Conservation (phyloP, 1,140 invertebrate species). For the Leptopilina clavipes region DNA sequence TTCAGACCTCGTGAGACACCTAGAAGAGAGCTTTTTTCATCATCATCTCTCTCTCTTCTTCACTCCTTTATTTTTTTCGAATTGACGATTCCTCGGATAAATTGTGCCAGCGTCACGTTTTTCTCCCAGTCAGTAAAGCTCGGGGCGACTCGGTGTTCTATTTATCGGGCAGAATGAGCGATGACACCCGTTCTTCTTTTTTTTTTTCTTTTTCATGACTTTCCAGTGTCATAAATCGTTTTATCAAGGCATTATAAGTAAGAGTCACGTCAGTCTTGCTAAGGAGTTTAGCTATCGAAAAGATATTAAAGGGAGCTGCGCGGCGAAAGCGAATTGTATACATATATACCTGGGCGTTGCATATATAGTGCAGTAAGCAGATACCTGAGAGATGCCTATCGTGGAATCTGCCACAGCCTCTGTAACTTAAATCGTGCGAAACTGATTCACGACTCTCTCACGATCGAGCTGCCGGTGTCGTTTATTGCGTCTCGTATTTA, state of each 20-base stretch:
- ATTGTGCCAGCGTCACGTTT: constrained; percentile 10
- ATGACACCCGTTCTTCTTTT: constrained; percentile 9
- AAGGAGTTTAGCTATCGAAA: neutral
- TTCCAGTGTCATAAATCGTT: constrained; percentile 25
- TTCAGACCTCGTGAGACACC: constrained; percentile 10
- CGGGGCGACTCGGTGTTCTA: neutral
- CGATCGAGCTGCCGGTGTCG: constrained; percentile 31
- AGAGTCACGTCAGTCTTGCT: neutral
- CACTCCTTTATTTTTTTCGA: constrained; percentile 17
- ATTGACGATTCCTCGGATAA: constrained; percentile 26
- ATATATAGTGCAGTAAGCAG: constrained; percentile 4
- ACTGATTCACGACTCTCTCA: constrained; percentile 34
- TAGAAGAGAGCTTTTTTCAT: constrained; percentile 15
- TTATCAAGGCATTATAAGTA: constrained; percentile 14
- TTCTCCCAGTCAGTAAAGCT: neutral
- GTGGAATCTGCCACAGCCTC: constrained; percentile 25
- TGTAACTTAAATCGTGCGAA: constrained; percentile 33
- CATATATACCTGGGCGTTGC: constrained; percentile 1
- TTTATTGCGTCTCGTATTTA: constrained; percentile 35
- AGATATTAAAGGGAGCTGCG: neutral
- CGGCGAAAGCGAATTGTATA: neutral
- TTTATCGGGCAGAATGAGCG: constrained; percentile 22
- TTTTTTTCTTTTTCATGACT: constrained; percentile 26
- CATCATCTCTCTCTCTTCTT: neutral
- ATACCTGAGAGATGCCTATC: constrained; percentile 20